A percentile compares a stretch with the other conserved stretches of the same genome.
phyloP scores from a whole-genome alignment of 2,888 invertebrate genomes.

The Hyles lineata region DNA sequence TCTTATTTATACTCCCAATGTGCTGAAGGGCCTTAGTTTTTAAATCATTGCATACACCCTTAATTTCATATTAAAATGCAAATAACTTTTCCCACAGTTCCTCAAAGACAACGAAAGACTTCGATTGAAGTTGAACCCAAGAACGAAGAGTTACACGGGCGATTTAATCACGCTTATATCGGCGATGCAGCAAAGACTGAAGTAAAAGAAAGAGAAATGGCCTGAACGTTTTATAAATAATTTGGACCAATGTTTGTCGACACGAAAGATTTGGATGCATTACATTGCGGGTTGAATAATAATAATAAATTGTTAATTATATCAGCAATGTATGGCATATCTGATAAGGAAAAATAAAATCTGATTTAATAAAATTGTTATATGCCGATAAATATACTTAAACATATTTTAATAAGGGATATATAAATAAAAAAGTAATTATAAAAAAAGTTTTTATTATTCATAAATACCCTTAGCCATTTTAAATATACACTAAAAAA shows the following conservation, averaged over 20 bases:
- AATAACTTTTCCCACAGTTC: slow-evolving; percentile 36
- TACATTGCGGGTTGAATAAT: too few relatives aligned
- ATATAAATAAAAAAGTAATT: background rate
- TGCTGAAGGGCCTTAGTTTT: background rate
- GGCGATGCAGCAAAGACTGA: slow-evolving; percentile 34
- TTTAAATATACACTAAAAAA: background rate
- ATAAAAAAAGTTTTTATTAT: background rate
- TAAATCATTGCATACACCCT: background rate
- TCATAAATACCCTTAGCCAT: slow-evolving; percentile 7
- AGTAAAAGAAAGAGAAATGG: background rate
- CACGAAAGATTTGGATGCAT: too few relatives aligned
- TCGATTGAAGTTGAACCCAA: slow-evolving; percentile 14
- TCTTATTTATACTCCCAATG: too few relatives aligned
- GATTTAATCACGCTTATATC: slow-evolving; percentile 33
- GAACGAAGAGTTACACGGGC: slow-evolving; percentile 21
- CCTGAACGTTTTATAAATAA: background rate
- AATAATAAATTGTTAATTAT: too few relatives aligned
- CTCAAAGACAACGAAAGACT: slow-evolving; percentile 34
- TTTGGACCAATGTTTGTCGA: too few relatives aligned
- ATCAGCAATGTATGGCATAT: too few relatives aligned
- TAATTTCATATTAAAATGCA: background rate
- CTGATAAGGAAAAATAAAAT: too few relatives aligned
- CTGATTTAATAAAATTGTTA: too few relatives aligned
- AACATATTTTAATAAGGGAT: background rate
- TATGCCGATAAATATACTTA: too few relatives aligned